phyloP scores from a whole-genome alignment of 2,888 invertebrate genomes.

The Formica aserva region DNA sequence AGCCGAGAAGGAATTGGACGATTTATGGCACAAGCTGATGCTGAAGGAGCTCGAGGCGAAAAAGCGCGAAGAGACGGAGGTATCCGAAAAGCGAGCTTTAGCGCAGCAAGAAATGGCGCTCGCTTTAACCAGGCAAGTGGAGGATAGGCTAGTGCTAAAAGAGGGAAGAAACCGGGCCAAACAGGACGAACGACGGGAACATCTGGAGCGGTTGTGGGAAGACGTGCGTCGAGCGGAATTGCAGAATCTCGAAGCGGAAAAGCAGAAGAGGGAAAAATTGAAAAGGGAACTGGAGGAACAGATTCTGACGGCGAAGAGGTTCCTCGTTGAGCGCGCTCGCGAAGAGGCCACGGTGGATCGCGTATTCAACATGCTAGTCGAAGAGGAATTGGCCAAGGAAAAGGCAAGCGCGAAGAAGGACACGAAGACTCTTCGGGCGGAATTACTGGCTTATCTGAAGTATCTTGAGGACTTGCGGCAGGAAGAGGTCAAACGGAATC shows the following conservation, averaged over 20 bases:
- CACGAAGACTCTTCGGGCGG: constrained; percentile 73
- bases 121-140: constrained; percentile 77
- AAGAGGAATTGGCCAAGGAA: constrained; percentile 75
- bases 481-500: constrained; percentile 70
- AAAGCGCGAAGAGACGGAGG: constrained; percentile 70
- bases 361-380: constrained; percentile 63
- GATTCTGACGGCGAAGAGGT: constrained; percentile 69
- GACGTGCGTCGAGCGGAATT: constrained; percentile 72
- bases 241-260: constrained; percentile 69
- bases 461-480: constrained; percentile 75
- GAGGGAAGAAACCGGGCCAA: constrained; percentile 72
- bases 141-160: constrained; percentile 72
- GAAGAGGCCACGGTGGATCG: constrained; percentile 75
- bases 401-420: constrained; percentile 60
- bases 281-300: constrained; percentile 79
- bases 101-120: constrained; percentile 54
- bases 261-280: constrained; percentile 69
- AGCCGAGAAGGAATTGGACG: constrained; percentile 88
- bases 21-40: constrained; percentile 88
- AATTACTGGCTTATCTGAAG: constrained; percentile 77
- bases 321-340: constrained; percentile 72
- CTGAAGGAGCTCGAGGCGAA: constrained; percentile 87
- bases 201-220: constrained; percentile 71
- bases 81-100: constrained; percentile 61
- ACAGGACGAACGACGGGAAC: constrained; percentile 74